Conservation (phyloP, 1,140 invertebrate species). For the Chionoecetes opilio region DNA sequence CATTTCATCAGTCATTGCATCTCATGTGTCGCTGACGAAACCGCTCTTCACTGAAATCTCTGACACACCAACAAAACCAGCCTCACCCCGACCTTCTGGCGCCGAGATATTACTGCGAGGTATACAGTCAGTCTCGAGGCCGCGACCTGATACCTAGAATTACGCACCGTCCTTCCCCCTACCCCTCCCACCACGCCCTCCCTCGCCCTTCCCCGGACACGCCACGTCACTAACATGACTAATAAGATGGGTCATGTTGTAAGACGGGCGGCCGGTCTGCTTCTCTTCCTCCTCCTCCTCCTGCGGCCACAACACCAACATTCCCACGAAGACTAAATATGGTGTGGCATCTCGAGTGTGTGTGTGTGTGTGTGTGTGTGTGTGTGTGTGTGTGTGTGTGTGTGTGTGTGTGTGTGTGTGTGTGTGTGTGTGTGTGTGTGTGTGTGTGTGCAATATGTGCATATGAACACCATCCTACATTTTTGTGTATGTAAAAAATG, state of each 20-base stretch:
- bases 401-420: slow-evolving; percentile 18
- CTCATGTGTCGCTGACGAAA: no score
- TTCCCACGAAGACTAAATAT: background rate
- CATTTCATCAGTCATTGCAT: no score
- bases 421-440: background rate
- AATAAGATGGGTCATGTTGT: no score
- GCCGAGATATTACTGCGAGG: no score
- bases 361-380: slow-evolving; percentile 18
- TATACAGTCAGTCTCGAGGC: no score
- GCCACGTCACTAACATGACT: no score
- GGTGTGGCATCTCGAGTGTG: background rate
- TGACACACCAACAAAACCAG: no score
- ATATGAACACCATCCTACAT: background rate
- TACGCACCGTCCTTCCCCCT: no score
- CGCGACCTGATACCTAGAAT: no score
- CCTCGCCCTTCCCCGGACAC: background rate
- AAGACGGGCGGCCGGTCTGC: background rate
- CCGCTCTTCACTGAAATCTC: no score
- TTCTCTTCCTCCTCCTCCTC: background rate
- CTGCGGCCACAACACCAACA: slow-evolving; percentile 5
- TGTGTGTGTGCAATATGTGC: background rate
- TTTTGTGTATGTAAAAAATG: background rate
- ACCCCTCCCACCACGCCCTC: no score
- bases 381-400: slow-evolving; percentile 22
- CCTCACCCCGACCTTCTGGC: no score